Conservation (phyloP, 2,797 vertebrate species). For the Oreortyx pictus region DNA sequence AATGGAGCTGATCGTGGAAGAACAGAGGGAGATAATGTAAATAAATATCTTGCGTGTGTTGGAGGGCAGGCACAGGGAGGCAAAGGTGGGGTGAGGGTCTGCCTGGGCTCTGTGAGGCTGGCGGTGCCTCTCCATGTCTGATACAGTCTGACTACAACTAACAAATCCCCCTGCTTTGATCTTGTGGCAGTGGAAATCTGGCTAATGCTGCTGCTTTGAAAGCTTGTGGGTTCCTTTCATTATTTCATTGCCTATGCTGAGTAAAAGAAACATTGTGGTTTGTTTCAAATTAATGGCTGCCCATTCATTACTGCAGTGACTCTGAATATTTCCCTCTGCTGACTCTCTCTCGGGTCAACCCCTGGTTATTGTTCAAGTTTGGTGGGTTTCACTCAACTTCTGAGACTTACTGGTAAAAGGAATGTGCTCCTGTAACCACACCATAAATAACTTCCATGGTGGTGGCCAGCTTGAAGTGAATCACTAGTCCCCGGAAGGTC, state of each 20-base stretch:
- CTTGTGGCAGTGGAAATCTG: constrained; percentile 55
- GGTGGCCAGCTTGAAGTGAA: constrained; percentile 31
- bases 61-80: background rate
- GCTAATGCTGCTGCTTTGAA: constrained; percentile 56
- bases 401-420: constrained; percentile 24
- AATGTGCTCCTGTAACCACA: constrained; percentile 49
- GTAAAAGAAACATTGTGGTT: constrained; percentile 70
- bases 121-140: constrained; percentile 25
- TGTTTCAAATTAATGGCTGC: constrained; percentile 66
- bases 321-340: background rate
- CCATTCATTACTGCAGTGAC: constrained; percentile 57
- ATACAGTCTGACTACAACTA: constrained; percentile 38
- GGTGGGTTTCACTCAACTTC: constrained; percentile 45
- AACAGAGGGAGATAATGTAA: constrained; percentile 24
- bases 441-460: constrained; percentile 52
- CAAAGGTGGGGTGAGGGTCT: background rate
- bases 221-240: constrained; percentile 64
- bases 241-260: constrained; percentile 62
- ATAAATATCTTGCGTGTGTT: background rate
- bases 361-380: constrained; percentile 38
- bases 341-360: constrained; percentile 42
- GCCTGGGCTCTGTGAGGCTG: constrained; percentile 14
- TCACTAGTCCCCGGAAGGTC: background rate
- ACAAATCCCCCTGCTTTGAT: constrained; percentile 72
- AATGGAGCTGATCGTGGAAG: background rate